Percentiles rank a stretch among this genome's conserved stretches.
Evolutionary conservation across 2,113 vertebrate genomes (phyloP).

Genomic region (Numida meleagris): DNA sequence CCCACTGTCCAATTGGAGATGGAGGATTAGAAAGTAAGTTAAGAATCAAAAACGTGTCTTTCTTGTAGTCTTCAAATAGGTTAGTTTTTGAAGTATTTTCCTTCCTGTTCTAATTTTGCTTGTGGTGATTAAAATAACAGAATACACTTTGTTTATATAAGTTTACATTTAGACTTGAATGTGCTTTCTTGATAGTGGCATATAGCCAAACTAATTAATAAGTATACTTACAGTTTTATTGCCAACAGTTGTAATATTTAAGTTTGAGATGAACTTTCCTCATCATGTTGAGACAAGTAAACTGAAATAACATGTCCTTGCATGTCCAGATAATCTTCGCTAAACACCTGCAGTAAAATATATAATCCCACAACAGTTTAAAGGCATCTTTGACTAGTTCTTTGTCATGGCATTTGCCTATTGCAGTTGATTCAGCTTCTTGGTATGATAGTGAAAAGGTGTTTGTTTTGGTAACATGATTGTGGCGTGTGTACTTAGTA

Average conservation of each 20-base stretch:
- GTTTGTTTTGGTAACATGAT: neutral
- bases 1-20: conserved; percentile 90
- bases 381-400: neutral
- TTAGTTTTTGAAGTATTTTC: neutral
- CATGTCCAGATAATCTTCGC: neutral
- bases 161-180: neutral
- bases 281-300: neutral
- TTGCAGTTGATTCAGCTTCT: neutral
- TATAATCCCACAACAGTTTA: neutral
- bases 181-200: neutral
- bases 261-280: neutral
- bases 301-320: neutral
- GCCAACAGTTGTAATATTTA: neutral
- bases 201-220: neutral
- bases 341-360: neutral
- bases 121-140: neutral
- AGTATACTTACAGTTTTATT: neutral
- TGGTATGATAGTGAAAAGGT: neutral
- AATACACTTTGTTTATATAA: neutral
- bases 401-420: neutral
- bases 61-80: neutral
- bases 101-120: neutral
- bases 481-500: neutral
- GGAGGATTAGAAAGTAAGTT: conserved; percentile 91
- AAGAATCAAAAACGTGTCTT: neutral